Percentiles rank a stretch among this genome's conserved stretches.
Evolutionary conservation across 2,888 invertebrate genomes (phyloP).

Genomic region (Lasius platythorax): DNA sequence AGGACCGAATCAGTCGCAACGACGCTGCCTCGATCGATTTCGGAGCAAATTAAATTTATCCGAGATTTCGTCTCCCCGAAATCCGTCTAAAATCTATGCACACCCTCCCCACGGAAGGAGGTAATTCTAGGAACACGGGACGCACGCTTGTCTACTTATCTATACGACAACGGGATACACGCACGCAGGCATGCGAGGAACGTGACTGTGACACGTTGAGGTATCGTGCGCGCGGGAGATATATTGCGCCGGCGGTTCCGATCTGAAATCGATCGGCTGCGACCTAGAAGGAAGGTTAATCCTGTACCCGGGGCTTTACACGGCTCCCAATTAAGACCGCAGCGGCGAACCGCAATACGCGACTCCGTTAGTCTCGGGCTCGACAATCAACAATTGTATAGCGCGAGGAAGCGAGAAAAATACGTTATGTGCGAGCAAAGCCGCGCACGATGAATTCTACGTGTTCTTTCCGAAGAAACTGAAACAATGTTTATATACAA

Average conservation of each 20-base stretch:
- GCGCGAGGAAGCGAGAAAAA: slow-evolving; percentile 20
- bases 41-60: neutral
- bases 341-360: slow-evolving; percentile 48
- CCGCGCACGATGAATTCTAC: slow-evolving; percentile 13
- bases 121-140: slow-evolving; percentile 42
- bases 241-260: slow-evolving; percentile 61
- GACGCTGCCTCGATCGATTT: neutral
- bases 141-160: slow-evolving; percentile 52
- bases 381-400: slow-evolving; percentile 35
- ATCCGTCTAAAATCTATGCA: slow-evolving; percentile 2
- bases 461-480: neutral
- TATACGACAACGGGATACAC: slow-evolving; percentile 38
- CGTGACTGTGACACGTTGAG: slow-evolving; percentile 71
- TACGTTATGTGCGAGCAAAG: neutral
- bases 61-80: neutral
- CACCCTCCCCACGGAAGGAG: slow-evolving; percentile 13
- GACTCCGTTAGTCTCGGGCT: slow-evolving; percentile 3
- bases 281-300: slow-evolving; percentile 72
- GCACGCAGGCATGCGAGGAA: slow-evolving; percentile 62
- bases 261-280: slow-evolving; percentile 71
- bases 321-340: slow-evolving; percentile 60
- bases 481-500: no score
- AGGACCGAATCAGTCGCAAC: neutral
- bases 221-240: slow-evolving; percentile 64
- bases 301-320: slow-evolving; percentile 39